Base-by-base conservation (phyloP, 2,888 invertebrate species). In the Leptinotarsa juncta region DNA sequence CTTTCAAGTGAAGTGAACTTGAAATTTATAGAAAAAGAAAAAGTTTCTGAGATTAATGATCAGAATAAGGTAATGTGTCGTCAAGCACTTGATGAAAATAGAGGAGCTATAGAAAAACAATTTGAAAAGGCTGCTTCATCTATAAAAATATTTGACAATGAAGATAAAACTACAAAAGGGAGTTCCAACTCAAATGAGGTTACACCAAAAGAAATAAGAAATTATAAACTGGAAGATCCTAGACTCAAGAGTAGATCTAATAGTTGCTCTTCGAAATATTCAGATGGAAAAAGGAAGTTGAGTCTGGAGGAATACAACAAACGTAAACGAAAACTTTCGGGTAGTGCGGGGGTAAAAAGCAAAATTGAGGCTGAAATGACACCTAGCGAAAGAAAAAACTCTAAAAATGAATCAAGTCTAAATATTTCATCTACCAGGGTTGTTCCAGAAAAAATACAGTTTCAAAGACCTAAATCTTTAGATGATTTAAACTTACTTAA, bases 281-380 rank as follows among this genome's bases (percentile, higher is more conserved):
- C 50, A 3, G 76, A 74, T 53, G 55, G 60, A 3, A 81, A 81
- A 67, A 79, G 71, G 60, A 81, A 80, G 69, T 79, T 85, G 7
- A 84, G 84, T 66, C 77, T 83, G 53, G 82, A 83, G 48, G 85
- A 85, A 71, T 85, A 85, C 74, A 83, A 83, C 53, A 82, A 76
- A 50, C 73, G 85, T 16, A 85, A 84, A 71, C 71, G 83, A 65
- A 84, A 83, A 77, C 65, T 76, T 4, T 18, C 32, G 0, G 67
- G 48, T 23, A 72, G 69, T n/a, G 69, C 71, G 18, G 15, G 65
- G 26, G 48, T 55, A 51, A 50, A 62, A 23, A 69, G 74, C 42
- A 74, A 81, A 70, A 51, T 72, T 12, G 15, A 32, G 26, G n/a
- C 55, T 48, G 72, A 72, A 66, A 76, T 65, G 65, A 72, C 20